Conservation (phyloP, 2,113 vertebrate genomes). For the Trichomycterus rosablanca region DNA sequence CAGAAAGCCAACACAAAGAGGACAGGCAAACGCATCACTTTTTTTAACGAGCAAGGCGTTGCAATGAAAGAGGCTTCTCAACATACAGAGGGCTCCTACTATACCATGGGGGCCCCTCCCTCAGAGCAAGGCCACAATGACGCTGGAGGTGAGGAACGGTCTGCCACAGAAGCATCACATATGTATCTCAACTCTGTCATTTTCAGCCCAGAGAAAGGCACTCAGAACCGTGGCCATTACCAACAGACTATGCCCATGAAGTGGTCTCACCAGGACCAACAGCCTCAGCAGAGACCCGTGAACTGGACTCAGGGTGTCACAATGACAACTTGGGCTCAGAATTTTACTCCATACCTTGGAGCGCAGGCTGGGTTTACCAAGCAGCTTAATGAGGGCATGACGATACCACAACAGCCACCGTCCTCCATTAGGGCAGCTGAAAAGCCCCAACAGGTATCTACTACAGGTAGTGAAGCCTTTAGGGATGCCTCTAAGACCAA, state of each 20-base stretch:
- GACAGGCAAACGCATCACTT: conserved; percentile 84
- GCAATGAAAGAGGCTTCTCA: conserved; percentile 78
- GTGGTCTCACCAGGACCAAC: conserved; percentile 69
- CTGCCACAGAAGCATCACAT: conserved; percentile 62
- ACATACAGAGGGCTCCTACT: conserved; percentile 78
- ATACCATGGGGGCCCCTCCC: conserved; percentile 65
- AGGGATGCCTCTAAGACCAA: conserved; percentile 68
- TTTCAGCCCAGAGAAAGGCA: conserved; percentile 81
- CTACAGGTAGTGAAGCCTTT: conserved; percentile 68
- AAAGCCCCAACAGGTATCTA: conserved; percentile 66
- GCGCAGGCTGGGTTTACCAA: conserved; percentile 66
- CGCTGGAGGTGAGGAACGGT: conserved; percentile 53
- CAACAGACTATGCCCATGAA: conserved; percentile 81
- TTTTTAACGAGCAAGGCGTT: conserved; percentile 76
- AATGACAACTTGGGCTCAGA: conserved; percentile 74
- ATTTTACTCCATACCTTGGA: conserved; percentile 73
- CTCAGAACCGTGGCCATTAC: conserved; percentile 81
- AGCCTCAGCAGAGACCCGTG: conserved; percentile 69
- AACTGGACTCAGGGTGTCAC: conserved; percentile 72
- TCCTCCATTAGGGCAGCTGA: conserved; percentile 70
- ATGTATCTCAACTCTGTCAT: conserved; percentile 83
- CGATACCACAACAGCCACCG: conserved; percentile 56
- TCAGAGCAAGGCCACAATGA: conserved; percentile 59
- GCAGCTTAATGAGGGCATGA: conserved; percentile 60
- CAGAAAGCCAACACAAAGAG: conserved; percentile 86